Evolutionary conservation across 2,113 vertebrate species (phyloP).

Genomic region (Bubalus kerabau): DNA sequence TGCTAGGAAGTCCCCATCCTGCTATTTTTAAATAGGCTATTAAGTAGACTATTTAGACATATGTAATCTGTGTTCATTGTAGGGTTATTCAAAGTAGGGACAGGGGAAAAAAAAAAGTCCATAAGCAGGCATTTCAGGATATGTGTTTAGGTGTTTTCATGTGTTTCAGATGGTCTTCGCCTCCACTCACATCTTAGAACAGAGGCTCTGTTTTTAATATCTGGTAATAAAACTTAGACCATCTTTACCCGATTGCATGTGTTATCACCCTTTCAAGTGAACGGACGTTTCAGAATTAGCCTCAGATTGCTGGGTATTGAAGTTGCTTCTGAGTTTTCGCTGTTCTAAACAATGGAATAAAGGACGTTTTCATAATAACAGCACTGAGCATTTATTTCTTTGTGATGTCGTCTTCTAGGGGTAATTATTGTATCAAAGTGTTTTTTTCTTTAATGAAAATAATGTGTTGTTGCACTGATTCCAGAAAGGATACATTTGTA

Average conservation of each 20-base stretch:
- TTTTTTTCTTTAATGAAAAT: background rate
- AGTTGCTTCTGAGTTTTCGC: background rate
- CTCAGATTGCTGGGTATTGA: background rate
- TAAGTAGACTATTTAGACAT: background rate
- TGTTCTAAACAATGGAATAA: fast-evolving
- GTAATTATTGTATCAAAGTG: background rate
- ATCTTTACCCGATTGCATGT: fast-evolving
- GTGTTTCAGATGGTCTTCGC: fast-evolving
- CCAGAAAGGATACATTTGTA: background rate
- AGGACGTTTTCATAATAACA: background rate
- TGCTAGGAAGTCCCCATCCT: background rate
- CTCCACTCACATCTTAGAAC: fast-evolving
- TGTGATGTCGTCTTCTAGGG: background rate
- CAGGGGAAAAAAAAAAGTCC: fast-evolving
- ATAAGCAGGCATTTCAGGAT: background rate
- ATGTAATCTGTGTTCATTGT: background rate
- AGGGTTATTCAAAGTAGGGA: background rate
- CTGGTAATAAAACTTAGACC: fast-evolving
- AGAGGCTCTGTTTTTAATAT: fast-evolving
- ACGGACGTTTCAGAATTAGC: fast-evolving
- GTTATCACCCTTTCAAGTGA: no score
- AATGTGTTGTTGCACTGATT: background rate
- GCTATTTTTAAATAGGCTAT: background rate
- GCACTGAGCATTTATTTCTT: background rate
- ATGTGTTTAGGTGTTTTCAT: fast-evolving